Evolutionary conservation across 2,113 vertebrate genomes (phyloP).

Genomic region (Sturnira hondurensis): DNA sequence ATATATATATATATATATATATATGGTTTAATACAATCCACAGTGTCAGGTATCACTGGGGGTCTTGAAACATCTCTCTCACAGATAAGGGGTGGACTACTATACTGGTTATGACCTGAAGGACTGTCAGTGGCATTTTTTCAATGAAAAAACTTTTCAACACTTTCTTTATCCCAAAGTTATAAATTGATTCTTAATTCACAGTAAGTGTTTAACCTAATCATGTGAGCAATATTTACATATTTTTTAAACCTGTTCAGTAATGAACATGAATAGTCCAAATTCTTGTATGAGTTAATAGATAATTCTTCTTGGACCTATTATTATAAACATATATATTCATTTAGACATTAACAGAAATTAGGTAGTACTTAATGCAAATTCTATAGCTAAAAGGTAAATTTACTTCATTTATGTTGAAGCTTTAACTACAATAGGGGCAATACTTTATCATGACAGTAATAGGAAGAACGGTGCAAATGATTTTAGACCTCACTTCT

Average conservation of each 20-base stretch:
- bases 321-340: not conserved
- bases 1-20: not conserved
- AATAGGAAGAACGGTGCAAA: not conserved
- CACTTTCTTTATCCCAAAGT: not conserved
- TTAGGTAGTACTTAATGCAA: not conserved
- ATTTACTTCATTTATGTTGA: not conserved
- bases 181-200: no score
- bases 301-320: not conserved
- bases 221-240: not conserved
- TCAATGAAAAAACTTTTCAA: not conserved
- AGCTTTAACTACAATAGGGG: not conserved
- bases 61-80: not conserved
- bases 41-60: not conserved
- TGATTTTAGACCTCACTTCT: not conserved
- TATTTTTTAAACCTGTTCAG: not conserved
- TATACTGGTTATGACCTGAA: not conserved
- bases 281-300: not conserved
- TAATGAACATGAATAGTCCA: not conserved
- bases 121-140: not conserved
- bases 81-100: not conserved
- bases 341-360: not conserved
- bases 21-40: not conserved
- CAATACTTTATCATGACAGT: not conserved
- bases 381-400: not conserved
- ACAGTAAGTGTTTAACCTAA: not conserved